Percentiles rank a stretch among this genome's conserved stretches.
Conservation (phyloP, 1,140 invertebrate genomes). For the Drosophila hydei region DNA sequence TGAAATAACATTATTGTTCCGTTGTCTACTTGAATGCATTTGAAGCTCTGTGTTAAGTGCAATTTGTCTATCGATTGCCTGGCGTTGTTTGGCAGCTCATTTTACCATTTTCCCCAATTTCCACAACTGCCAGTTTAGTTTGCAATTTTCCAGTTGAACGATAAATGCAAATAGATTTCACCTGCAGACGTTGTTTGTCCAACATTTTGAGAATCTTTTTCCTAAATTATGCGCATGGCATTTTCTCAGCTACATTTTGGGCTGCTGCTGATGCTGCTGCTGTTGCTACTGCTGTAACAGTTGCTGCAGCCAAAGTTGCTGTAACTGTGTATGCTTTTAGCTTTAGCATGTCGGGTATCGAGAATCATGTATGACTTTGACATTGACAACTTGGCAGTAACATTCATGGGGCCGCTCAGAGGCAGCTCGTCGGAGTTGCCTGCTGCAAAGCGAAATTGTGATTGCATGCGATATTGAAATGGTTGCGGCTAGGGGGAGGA, state of each 20-base stretch:
- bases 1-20: slow-evolving; percentile 11
- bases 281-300: slow-evolving; percentile 7
- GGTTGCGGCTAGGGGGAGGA: slow-evolving; percentile 3
- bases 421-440: slow-evolving; percentile 16
- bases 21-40: slow-evolving; percentile 10
- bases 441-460: slow-evolving; percentile 22
- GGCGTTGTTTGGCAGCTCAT: slow-evolving; percentile 27
- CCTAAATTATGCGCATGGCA: slow-evolving; percentile 79
- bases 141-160: slow-evolving; percentile 80
- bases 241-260: slow-evolving; percentile 45
- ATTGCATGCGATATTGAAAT: slow-evolving; percentile 44
- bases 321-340: slow-evolving; percentile 59
- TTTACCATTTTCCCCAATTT: slow-evolving; percentile 19
- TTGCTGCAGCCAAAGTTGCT: slow-evolving; percentile 37
- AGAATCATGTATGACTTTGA: slow-evolving; percentile 77
- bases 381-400: slow-evolving; percentile 69
- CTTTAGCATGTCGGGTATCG: slow-evolving; percentile 63
- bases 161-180: slow-evolving; percentile 83
- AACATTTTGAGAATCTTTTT: slow-evolving; percentile 77
- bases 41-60: neutral
- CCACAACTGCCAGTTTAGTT: slow-evolving; percentile 63
- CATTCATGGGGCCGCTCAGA: slow-evolving; percentile 28
- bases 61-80: slow-evolving; percentile 27
- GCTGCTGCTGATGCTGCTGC: slow-evolving; percentile 16
- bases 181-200: slow-evolving; percentile 79